Percentiles rank a stretch among this genome's conserved stretches.
phyloP scores from a whole-genome alignment of 2,797 vertebrate species.

The Lagorchestes hirsutus region DNA sequence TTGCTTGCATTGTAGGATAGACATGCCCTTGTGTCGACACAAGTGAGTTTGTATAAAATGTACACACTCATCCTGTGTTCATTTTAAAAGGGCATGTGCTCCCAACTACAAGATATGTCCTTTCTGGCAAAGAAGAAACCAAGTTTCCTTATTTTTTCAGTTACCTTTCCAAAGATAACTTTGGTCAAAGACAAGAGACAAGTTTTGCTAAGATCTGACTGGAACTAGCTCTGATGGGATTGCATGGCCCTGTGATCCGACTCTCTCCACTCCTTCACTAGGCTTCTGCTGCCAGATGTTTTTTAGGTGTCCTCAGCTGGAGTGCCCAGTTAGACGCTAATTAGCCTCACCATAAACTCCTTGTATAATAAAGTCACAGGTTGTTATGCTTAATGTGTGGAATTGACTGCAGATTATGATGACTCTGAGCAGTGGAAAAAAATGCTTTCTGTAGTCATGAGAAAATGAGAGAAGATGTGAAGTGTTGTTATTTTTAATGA shows the following conservation, averaged over 20 bases:
- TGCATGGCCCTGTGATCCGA: constrained; percentile 6
- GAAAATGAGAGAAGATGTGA: background rate
- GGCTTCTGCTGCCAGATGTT: constrained; percentile 71
- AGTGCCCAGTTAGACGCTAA: constrained; percentile 82
- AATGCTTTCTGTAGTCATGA: background rate
- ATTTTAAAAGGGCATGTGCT: constrained; percentile 56
- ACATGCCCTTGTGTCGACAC: background rate
- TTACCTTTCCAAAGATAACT: constrained; percentile 84
- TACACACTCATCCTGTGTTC: constrained; percentile 21
- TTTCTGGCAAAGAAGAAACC: constrained; percentile 74
- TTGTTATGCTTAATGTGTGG: constrained; percentile 77
- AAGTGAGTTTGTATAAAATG: background rate
- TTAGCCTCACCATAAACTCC: constrained; percentile 84
- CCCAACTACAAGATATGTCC: constrained; percentile 52
- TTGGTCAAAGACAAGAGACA: constrained; percentile 70
- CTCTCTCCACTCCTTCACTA: constrained; percentile 69
- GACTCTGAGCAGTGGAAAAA: constrained; percentile 38
- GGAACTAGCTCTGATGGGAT: constrained; percentile 69
- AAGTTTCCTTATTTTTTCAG: constrained; percentile 80
- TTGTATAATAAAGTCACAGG: constrained; percentile 83
- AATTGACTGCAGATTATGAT: constrained; percentile 63
- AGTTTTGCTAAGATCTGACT: constrained; percentile 78
- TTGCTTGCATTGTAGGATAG: background rate
- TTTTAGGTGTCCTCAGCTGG: constrained; percentile 83
- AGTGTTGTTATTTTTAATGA: background rate